These are phyloP conservation scores for Aegotheles bennettii DNA, from an alignment of 2,113 vertebrate species.

Conservation along the genomic window DNA sequence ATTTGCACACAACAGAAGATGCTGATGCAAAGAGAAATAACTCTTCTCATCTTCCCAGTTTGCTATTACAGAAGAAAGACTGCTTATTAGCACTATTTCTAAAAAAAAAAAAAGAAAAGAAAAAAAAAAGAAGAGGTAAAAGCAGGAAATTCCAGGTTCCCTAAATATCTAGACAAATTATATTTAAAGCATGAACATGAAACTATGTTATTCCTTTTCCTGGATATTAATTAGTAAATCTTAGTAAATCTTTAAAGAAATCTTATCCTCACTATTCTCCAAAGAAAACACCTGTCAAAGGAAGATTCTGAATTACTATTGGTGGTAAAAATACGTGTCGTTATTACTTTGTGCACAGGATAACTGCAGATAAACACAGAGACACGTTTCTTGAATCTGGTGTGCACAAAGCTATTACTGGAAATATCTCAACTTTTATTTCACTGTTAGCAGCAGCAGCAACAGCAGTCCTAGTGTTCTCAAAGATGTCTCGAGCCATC, in stretches of 20 bases:
- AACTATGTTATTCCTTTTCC: neutral
- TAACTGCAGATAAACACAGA: neutral
- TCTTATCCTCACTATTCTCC: neutral
- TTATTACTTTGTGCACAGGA: neutral
- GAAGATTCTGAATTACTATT: neutral
- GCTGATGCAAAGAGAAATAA: neutral
- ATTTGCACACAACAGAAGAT: neutral
- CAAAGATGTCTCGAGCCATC: neutral
- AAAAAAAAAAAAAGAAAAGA: neutral
- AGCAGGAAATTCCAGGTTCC: neutral
- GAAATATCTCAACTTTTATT: neutral
- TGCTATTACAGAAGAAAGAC: neutral
- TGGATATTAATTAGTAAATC: neutral
- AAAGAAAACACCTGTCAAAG: neutral
- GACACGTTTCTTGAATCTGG: neutral
- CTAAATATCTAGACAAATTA: neutral
- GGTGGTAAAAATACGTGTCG: neutral
- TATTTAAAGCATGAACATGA: neutral
- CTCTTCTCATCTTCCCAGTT: neutral
- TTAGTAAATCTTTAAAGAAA: neutral
- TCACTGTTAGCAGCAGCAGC: neutral
- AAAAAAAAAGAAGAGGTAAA: neutral
- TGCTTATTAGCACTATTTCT: neutral
- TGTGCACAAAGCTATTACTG: neutral
- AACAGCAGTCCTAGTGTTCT: neutral